These are phyloP conservation scores for Clarias magur DNA, from an alignment of 2,113 vertebrate genomes.

Conservation along the genomic window DNA sequence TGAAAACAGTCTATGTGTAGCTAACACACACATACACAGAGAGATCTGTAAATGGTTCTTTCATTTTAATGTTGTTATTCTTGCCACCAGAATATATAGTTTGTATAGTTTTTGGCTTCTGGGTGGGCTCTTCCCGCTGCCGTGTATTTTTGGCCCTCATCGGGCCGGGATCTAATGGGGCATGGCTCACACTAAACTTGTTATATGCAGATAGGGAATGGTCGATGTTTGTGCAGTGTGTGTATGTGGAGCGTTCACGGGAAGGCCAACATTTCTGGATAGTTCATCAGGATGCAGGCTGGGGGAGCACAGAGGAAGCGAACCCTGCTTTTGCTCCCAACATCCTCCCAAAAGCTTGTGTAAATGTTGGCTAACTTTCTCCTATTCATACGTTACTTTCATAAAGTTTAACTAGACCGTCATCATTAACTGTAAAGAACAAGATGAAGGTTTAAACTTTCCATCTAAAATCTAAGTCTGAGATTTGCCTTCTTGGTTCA, in stretches of 20 bases:
- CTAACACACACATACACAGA: neutral
- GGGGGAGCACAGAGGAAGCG: conserved; percentile 43
- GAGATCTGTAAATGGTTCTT: conserved; percentile 6
- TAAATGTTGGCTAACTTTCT: conserved; percentile 37
- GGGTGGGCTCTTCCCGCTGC: conserved; percentile 39
- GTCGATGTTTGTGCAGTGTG: conserved; percentile 41
- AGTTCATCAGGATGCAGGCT: conserved; percentile 52
- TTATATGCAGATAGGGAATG: conserved; percentile 43
- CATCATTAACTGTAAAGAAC: neutral
- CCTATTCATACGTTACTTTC: conserved; percentile 14
- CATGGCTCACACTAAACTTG: conserved; percentile 45
- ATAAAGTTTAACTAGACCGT: neutral
- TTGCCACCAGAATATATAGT: conserved; percentile 2
- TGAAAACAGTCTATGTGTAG: neutral
- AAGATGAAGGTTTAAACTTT: neutral
- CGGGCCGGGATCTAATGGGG: conserved; percentile 27
- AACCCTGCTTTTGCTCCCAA: conserved; percentile 29
- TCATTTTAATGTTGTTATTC: conserved; percentile 36
- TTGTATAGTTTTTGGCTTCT: conserved; percentile 27
- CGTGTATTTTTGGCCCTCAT: conserved; percentile 23
- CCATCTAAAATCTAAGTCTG: neutral
- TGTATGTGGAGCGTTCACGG: conserved; percentile 22
- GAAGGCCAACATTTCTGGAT: conserved; percentile 48
- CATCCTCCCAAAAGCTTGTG: conserved; percentile 20
- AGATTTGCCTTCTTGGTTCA: neutral